These are phyloP conservation scores for Sinonovacula constricta DNA, from an alignment of 1,140 invertebrate genomes.

Conservation along the genomic window DNA sequence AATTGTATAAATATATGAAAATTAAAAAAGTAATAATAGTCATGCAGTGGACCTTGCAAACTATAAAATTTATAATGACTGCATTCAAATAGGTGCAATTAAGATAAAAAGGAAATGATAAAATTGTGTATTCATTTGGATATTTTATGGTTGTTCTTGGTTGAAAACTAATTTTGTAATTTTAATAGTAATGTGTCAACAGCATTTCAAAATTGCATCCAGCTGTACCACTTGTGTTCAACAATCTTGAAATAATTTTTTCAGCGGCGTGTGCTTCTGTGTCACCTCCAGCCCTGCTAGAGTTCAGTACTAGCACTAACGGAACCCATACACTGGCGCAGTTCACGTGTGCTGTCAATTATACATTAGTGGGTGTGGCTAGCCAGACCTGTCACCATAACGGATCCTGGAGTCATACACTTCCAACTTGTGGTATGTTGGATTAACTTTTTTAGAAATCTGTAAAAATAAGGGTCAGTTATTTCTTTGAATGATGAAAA, in stretches of 20 bases:
- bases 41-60: too few species aligned
- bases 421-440: background rate
- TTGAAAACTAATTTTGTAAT: background rate
- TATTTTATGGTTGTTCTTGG: too few species aligned
- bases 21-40: too few species aligned
- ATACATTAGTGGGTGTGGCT: background rate
- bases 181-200: background rate
- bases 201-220: background rate
- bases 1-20: too few species aligned
- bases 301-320: background rate
- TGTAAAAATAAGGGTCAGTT: too few species aligned
- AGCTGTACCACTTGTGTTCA: background rate
- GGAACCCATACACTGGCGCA: background rate
- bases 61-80: too few species aligned
- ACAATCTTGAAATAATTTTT: background rate
- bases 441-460: too few species aligned
- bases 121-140: too few species aligned
- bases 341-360: background rate
- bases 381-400: background rate
- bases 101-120: too few species aligned
- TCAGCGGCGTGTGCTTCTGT: background rate
- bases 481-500: too few species aligned
- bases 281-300: background rate
- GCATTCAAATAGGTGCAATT: too few species aligned
- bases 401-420: background rate